phyloP scores from a whole-genome alignment of 2,888 invertebrate species.

The Lasioglossum marginatum region DNA sequence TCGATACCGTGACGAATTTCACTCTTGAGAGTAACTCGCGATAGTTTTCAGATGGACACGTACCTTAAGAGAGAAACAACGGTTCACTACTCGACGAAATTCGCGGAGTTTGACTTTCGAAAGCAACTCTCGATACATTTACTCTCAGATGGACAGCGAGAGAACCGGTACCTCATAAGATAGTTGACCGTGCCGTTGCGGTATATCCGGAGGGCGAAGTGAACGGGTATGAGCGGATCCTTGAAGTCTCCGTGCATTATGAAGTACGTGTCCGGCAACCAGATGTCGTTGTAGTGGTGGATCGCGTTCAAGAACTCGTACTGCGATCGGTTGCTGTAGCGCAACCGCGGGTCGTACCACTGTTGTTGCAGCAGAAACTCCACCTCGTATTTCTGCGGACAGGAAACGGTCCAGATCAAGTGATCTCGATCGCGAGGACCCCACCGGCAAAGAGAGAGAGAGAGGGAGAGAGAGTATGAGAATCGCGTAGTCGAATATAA shows the following conservation, averaged over 20 bases:
- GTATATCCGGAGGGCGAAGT: conserved; percentile 96
- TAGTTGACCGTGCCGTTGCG: conserved; percentile 97
- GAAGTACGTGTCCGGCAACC: conserved; percentile 98
- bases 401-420: conserved; percentile 59
- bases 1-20: too few relatives aligned
- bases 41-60: too few relatives aligned
- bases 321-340: conserved; percentile 94
- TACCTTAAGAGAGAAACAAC: conserved; percentile 51
- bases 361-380: conserved; percentile 97
- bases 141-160: neutral
- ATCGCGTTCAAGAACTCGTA: conserved; percentile 96
- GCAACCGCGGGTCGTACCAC: conserved; percentile 96
- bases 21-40: too few relatives aligned
- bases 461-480: neutral
- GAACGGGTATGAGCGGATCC: conserved; percentile 96
- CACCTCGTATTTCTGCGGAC: conserved; percentile 96
- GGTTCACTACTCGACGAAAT: conserved; percentile 70
- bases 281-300: conserved; percentile 96
- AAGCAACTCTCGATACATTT: too few relatives aligned
- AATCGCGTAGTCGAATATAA: neutral
- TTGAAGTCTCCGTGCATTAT: conserved; percentile 99
- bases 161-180: conserved; percentile 91
- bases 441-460: neutral
- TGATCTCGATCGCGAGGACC: neutral
- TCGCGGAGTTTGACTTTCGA: neutral